Evolutionary conservation across 2,888 invertebrate species (phyloP), one percentile per base, ranked within the genome.

Genomic region (Cremastobaeus sp.): DNA sequence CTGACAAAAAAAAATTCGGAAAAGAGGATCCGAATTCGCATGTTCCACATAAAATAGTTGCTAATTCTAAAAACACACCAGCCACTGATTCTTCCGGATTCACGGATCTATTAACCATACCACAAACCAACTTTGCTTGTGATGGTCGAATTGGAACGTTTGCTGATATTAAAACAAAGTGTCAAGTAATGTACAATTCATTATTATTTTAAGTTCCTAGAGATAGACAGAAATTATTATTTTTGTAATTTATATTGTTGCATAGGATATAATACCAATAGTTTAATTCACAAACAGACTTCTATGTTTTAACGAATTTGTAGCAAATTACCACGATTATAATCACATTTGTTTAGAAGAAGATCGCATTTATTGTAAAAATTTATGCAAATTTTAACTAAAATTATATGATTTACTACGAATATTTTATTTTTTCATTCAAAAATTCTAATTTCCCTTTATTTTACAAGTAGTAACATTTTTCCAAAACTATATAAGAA

Each of bases 121-220:
- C 95, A 0, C 91, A 92, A 50, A 95, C 95, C 2, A 89, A 90
- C 73, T 95, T 95, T 88, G 91, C 92, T 2, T 95, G 95, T 82
- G 89, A 90, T 45, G 93, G 92, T 8, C 90, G 91, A 47, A 95
- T 93, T 1, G 95, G 95, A 73, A 94, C 95, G 90, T 95, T 95
- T 82, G 95, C 95, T 3, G 94, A 95, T 82, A 92, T 93, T 1
- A 95, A 95, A 86, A 93, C 95, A 76, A 94, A 94, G 62, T 95
- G 95, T 78, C 95, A 95, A 90, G 94, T 93, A 84, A 82, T 37
- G 21, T 5, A n/a, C n/a, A n/a, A 9, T 81, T 70, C 45, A 18
- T 5, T 41, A 18, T 8, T 12, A 12, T 11, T 14, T 15, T 25
- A 25, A 25, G n/a, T 25, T 25, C 8, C 4, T 5, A 25, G 3